Conservation (phyloP, 53 echinoderm and acorn worm genomes). For the Zoroaster sp. region DNA sequence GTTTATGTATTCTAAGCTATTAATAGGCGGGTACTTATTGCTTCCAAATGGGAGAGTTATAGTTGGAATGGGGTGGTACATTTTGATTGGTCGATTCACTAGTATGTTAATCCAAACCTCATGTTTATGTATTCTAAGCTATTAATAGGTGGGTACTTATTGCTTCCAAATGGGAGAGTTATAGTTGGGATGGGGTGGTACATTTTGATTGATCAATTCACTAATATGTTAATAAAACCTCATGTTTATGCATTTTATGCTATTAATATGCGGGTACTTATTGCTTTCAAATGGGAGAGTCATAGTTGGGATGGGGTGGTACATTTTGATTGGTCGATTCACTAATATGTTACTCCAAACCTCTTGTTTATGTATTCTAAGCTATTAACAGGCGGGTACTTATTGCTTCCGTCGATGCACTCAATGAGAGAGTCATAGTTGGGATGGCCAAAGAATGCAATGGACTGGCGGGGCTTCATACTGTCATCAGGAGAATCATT, state of each 20-base stretch:
- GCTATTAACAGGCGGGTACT: constrained; percentile 76
- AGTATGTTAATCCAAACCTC: constrained; percentile 58
- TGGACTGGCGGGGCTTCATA: constrained; percentile 72
- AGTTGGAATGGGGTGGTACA: too few species aligned
- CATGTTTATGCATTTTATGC: background rate
- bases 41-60: too few species aligned
- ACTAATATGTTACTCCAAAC: constrained; percentile 44
- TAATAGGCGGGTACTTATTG: too few species aligned
- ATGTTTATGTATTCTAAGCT: constrained; percentile 77
- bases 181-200: too few species aligned
- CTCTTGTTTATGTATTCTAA: constrained; percentile 76
- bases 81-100: constrained; percentile 2
- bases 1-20: background rate
- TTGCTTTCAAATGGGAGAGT: too few species aligned
- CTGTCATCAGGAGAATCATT: constrained; percentile 33
- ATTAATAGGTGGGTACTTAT: constrained; percentile 78
- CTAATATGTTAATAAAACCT: background rate
- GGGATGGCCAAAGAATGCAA: constrained; percentile 88
- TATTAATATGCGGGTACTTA: too few species aligned
- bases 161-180: too few species aligned
- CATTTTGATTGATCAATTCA: background rate
- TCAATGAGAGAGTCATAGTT: constrained; percentile 68
- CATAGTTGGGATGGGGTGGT: too few species aligned
- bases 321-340: background rate
- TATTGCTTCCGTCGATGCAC: too few species aligned